Percentiles rank a stretch among this genome's conserved stretches.
Evolutionary conservation across 2,113 vertebrate species (phyloP).

Genomic region (Falcunculus frontatus): DNA sequence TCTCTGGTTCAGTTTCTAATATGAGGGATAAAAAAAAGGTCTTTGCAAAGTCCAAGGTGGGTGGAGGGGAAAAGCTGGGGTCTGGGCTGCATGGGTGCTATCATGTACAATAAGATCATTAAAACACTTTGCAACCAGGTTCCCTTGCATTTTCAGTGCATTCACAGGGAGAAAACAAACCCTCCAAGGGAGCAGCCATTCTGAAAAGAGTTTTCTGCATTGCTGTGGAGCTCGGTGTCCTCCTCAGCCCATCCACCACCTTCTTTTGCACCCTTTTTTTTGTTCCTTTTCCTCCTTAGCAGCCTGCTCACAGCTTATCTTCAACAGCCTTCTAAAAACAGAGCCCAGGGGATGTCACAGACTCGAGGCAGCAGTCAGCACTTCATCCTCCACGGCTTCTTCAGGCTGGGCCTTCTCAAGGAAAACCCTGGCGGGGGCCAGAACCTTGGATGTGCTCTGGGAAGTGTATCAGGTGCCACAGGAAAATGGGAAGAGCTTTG

Average conservation of each 20-base stretch:
- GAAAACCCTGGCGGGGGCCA: not conserved
- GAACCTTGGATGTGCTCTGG: not conserved
- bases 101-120: not conserved
- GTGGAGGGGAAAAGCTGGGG: not conserved
- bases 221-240: not conserved
- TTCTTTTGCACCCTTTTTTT: not conserved
- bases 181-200: not conserved
- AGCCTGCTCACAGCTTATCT: constrained; percentile 58
- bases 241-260: not conserved
- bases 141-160: not conserved
- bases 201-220: not conserved
- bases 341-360: constrained; percentile 36
- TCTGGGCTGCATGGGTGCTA: not conserved
- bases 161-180: not conserved
- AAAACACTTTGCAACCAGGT: not conserved
- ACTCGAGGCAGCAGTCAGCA: constrained; percentile 26
- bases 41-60: not conserved
- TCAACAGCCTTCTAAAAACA: constrained; percentile 72
- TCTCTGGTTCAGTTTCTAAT: not conserved
- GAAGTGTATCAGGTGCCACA: not conserved
- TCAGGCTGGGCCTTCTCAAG: not conserved
- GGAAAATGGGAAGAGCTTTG: constrained; percentile 14
- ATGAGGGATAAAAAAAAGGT: not conserved
- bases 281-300: not conserved
- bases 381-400: not conserved